These are phyloP conservation scores for Mongoloraphidia duomilia DNA, from an alignment of 2,888 invertebrate genomes.

Conservation along the genomic window DNA sequence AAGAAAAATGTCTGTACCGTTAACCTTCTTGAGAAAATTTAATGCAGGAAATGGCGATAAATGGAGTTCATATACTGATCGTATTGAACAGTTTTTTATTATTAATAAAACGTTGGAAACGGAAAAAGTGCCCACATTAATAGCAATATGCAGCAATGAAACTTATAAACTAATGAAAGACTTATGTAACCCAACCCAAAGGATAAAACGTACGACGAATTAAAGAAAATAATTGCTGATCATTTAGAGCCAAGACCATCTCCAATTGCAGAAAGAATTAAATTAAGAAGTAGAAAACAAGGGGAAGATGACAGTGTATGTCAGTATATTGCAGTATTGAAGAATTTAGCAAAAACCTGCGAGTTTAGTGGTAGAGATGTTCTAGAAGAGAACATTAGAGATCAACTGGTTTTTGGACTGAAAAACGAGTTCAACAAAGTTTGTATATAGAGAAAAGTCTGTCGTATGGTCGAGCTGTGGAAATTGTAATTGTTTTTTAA, in stretches of 20 bases:
- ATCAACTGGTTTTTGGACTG: too few species aligned
- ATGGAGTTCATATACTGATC: not conserved
- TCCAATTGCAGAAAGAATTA: conserved; percentile 11
- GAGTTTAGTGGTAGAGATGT: too few species aligned
- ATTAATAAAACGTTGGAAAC: not conserved
- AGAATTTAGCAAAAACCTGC: conserved; percentile 9
- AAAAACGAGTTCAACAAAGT: too few species aligned
- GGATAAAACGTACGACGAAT: conserved; percentile 2
- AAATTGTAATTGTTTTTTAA: too few species aligned
- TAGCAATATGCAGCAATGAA: too few species aligned
- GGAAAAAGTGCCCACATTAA: not conserved
- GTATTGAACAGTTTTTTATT: conserved; percentile 1
- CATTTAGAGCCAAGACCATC: conserved; percentile 12
- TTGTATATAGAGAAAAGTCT: too few species aligned
- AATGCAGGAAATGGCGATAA: not conserved
- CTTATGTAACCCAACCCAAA: conserved; percentile 8
- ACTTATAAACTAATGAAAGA: too few species aligned
- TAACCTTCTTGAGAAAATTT: too few species aligned
- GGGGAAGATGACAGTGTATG: conserved; percentile 5
- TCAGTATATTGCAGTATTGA: conserved; percentile 8
- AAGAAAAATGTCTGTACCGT: too few species aligned
- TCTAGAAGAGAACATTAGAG: too few species aligned
- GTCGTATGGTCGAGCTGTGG: too few species aligned
- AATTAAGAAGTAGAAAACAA: conserved; percentile 13
- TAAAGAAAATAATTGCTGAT: conserved; percentile 9